A percentile compares a stretch with the other conserved stretches of the same genome.
Conservation (phyloP, 2,113 vertebrate species). For the Cyphotilapia sp. region DNA sequence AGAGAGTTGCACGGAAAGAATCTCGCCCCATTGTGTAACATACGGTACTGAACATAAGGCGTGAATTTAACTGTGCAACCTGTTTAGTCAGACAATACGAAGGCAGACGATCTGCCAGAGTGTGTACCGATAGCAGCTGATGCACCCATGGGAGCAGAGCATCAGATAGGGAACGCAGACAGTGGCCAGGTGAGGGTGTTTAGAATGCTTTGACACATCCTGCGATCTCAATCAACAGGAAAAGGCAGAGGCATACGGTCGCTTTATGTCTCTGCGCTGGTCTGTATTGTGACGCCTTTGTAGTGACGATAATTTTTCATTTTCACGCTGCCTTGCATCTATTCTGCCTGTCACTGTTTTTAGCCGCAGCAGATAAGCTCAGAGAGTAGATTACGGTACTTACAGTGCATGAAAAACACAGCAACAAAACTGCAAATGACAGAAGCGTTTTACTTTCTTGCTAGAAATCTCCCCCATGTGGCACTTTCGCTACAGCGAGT, state of each 20-base stretch:
- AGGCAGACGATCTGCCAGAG: slow-evolving; percentile 2
- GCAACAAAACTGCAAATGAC: slow-evolving; percentile 88
- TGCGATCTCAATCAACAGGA: slow-evolving; percentile 57
- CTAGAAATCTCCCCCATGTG: slow-evolving; percentile 95
- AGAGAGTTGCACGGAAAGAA: background rate
- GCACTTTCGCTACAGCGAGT: slow-evolving; percentile 91
- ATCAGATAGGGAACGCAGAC: slow-evolving; percentile 40
- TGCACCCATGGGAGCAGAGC: slow-evolving; percentile 18
- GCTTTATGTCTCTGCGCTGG: background rate
- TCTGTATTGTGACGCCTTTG: slow-evolving; percentile 59
- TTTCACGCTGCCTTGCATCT: slow-evolving; percentile 62
- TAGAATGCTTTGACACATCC: slow-evolving; percentile 37
- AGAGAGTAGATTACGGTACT: slow-evolving; percentile 84
- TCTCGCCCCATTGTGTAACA: slow-evolving; percentile 8
- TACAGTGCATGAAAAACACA: slow-evolving; percentile 91
- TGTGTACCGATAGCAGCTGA: slow-evolving; percentile 15
- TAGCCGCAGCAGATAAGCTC: slow-evolving; percentile 77
- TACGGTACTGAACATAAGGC: slow-evolving; percentile 8
- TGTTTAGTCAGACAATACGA: slow-evolving; percentile 43
- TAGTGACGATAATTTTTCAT: slow-evolving; percentile 59
- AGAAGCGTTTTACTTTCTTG: slow-evolving; percentile 93
- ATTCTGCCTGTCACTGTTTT: slow-evolving; percentile 77
- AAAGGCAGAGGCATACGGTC: background rate
- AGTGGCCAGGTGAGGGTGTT: slow-evolving; percentile 46
- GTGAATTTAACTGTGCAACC: slow-evolving; percentile 24